Conservation (phyloP, 2,113 vertebrate species). For the Vidua macroura region DNA sequence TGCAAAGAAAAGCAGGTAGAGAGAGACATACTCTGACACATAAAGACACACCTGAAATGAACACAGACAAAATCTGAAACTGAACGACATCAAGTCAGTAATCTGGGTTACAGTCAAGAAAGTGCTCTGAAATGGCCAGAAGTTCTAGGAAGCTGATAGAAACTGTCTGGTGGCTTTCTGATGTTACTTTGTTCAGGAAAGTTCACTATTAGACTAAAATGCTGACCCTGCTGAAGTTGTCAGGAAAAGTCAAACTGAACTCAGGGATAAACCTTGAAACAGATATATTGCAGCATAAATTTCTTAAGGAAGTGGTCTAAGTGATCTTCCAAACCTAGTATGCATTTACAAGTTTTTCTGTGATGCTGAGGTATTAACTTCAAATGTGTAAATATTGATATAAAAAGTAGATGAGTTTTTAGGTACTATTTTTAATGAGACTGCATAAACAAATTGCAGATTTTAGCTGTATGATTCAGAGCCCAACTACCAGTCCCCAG, state of each 20-base stretch:
- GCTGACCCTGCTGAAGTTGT: not conserved
- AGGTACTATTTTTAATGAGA: not conserved
- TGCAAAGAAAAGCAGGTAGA: not conserved
- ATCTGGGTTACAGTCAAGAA: not conserved
- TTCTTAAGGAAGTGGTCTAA: not conserved
- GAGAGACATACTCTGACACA: not conserved
- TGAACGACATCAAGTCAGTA: not conserved
- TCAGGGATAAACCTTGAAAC: not conserved
- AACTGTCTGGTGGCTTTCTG: not conserved
- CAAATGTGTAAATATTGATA: not conserved
- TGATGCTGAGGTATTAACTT: not conserved
- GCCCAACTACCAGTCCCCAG: not conserved
- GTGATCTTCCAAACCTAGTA: not conserved
- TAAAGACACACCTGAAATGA: not conserved
- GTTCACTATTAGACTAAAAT: not conserved
- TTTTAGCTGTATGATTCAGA: not conserved
- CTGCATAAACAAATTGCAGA: not conserved
- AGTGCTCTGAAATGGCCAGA: not conserved
- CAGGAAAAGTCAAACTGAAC: not conserved
- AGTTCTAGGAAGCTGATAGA: not conserved
- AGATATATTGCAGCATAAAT: not conserved
- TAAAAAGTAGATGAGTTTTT: not conserved
- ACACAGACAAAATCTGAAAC: not conserved
- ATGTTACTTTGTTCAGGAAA: not conserved
- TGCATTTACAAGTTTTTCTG: not conserved